A percentile compares a stretch with the other conserved stretches of the same genome.
Evolutionary conservation across 2,113 vertebrate species (phyloP).

Genomic region (Lasiurus borealis): DNA sequence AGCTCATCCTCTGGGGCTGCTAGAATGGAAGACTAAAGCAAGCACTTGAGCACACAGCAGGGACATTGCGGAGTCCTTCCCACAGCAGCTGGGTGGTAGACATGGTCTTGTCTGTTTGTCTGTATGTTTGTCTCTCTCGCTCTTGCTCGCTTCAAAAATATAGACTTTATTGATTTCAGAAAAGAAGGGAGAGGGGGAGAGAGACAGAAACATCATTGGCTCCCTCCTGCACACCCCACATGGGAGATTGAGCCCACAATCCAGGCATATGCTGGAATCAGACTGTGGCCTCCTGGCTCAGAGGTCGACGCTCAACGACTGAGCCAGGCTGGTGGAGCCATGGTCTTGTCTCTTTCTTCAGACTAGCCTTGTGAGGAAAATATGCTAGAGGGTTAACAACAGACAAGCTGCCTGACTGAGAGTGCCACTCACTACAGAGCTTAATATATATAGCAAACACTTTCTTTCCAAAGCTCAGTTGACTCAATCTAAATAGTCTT

Average conservation of each 20-base stretch:
- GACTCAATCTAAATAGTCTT: conserved; percentile 72
- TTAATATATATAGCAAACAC: conserved; percentile 59
- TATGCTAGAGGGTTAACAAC: conserved; percentile 9
- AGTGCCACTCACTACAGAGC: background rate
- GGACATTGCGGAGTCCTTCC: background rate
- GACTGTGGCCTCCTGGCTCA: too few species aligned
- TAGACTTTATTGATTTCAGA: too few species aligned
- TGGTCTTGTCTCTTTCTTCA: background rate
- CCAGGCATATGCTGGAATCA: too few species aligned
- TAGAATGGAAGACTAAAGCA: background rate
- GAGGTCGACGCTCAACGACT: too few species aligned
- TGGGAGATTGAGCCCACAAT: too few species aligned
- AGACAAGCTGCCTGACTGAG: background rate
- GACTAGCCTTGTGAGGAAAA: background rate
- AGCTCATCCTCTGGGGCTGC: background rate
- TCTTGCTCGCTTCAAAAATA: too few species aligned
- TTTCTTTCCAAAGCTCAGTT: conserved; percentile 42
- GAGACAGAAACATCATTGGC: too few species aligned
- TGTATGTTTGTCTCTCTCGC: too few species aligned
- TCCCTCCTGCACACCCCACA: too few species aligned
- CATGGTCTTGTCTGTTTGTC: too few species aligned
- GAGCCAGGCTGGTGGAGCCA: rapidly evolving
- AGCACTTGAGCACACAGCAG: background rate
- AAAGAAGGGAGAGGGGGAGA: too few species aligned
- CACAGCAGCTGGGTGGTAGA: rapidly evolving